These are phyloP conservation scores for Brienomyrus brachyistius DNA, from an alignment of 2,113 vertebrate species.

Conservation along the genomic window DNA sequence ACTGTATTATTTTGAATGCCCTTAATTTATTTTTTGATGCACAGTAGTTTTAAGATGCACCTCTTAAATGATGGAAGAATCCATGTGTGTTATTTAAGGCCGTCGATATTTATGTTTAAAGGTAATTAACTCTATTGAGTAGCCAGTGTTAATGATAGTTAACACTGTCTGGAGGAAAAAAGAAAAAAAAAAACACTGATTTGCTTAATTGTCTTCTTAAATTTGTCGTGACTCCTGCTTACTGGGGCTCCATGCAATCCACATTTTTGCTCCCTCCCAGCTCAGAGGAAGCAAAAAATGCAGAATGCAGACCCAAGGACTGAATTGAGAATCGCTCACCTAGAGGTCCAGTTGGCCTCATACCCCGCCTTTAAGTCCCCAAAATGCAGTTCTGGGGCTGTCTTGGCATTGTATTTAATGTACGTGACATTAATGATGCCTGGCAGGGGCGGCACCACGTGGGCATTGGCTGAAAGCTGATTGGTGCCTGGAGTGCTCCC, in stretches of 20 bases:
- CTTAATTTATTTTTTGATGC: conserved; percentile 13
- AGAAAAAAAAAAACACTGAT: background rate
- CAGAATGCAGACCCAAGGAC: background rate
- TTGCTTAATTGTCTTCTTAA: background rate
- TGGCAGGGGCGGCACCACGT: background rate
- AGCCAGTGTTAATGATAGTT: conserved; percentile 12
- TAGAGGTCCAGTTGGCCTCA: background rate
- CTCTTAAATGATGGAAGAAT: background rate
- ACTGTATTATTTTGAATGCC: conserved; percentile 1
- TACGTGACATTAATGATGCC: background rate
- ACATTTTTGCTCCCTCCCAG: background rate
- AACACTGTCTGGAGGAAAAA: background rate
- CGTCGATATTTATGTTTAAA: conserved; percentile 11
- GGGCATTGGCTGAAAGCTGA: background rate
- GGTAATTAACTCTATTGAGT: background rate
- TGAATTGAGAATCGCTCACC: background rate
- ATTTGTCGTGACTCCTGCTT: background rate
- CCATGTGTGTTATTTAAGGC: background rate
- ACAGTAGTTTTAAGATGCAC: conserved; percentile 1
- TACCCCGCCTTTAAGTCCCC: background rate
- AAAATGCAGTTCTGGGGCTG: background rate
- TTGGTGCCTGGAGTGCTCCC: background rate
- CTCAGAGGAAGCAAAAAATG: background rate
- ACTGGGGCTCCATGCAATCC: background rate
- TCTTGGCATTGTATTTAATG: background rate